Base-by-base conservation (phyloP, 2,113 vertebrate genomes). In the Solea solea region DNA sequence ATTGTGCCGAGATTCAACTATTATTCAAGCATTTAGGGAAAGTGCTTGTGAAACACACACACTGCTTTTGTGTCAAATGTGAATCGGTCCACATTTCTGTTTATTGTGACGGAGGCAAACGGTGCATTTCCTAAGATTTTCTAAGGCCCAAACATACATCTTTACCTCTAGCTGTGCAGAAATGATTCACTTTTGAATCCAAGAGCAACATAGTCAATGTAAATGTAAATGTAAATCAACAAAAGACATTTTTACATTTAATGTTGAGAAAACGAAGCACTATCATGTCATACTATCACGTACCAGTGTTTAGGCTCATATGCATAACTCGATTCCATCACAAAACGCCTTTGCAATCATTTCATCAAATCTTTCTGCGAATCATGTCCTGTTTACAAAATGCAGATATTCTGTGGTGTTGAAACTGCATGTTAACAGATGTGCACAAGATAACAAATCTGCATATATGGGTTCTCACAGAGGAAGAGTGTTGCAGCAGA, bases 1-100 rank as follows among this genome's bases (percentile, higher is more conserved):
- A 49, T 81, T 55, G 57, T 52, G 71, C 50, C 55, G 58, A 40
- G 64, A 70, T n/a, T 50, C 42, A 12, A 3, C 13, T 15, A 46
- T 60, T 48, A 51, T 74, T 72, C 69, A 54, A 34, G 3, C 34
- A 34, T 34, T 34, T 34, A 34, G 34, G 21, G 34, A 34, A 34
- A 34, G 34, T 34, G 21, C 21, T 21, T 21, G 21, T 21, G 21
- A 21, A 21, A 21, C 5, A 34, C 34, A 34, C 34, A 34, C 34
- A 67, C 56, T 53, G 62, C 8, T 54, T 79, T 27, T 9, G 15
- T 1, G 16, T 25, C 51, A 25, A 62, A 74, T 56, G n/a, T 14
- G 45, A 60, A 41, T 45, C 7, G 0, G 0, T 50, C 4, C 1
- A 1, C 28, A 21, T 6, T 13, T 15, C 11, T 7, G 1, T 44